Conservation (phyloP, 2,888 invertebrate species). For the Idaea dimidiata region DNA sequence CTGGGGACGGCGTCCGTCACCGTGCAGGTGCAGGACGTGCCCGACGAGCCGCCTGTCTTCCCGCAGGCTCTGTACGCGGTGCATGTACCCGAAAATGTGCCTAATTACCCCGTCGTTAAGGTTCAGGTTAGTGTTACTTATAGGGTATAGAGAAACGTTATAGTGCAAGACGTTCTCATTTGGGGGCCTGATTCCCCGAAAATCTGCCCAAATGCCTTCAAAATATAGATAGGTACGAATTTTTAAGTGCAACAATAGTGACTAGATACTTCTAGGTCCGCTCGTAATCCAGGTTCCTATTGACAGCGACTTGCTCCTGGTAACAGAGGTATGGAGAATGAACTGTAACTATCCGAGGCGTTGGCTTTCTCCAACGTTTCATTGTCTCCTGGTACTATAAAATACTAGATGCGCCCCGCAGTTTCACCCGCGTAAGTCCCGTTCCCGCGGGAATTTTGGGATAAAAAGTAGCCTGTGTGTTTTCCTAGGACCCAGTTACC, state of each 20-base stretch:
- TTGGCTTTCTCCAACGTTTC: constrained; percentile 68
- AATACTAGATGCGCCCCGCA: too few relatives aligned
- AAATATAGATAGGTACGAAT: too few relatives aligned
- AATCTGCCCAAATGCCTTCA: too few relatives aligned
- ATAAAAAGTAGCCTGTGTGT: too few relatives aligned
- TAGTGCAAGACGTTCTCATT: too few relatives aligned
- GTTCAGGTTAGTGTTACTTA: constrained; percentile 82
- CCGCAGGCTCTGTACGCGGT: constrained; percentile 86
- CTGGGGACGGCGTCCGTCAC: constrained; percentile 93
- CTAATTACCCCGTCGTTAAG: constrained; percentile 88
- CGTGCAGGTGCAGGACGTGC: constrained; percentile 88
- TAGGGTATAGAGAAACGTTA: too few relatives aligned
- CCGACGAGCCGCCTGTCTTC: constrained; percentile 92
- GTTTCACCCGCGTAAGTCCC: too few relatives aligned
- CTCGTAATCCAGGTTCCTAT: constrained; percentile 93
- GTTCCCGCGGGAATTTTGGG: too few relatives aligned
- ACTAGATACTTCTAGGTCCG: constrained; percentile 92
- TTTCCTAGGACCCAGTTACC: too few relatives aligned
- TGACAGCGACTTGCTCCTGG: constrained; percentile 94
- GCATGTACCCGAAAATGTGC: constrained; percentile 91
- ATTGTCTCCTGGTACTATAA: constrained; percentile 85
- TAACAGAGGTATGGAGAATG: constrained; percentile 91
- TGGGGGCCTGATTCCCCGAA: too few relatives aligned
- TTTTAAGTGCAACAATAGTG: constrained; percentile 93
- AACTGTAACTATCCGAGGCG: constrained; percentile 88